Evolutionary conservation across 2,797 vertebrate genomes (phyloP).

Genomic region (Furcifer pardalis): DNA sequence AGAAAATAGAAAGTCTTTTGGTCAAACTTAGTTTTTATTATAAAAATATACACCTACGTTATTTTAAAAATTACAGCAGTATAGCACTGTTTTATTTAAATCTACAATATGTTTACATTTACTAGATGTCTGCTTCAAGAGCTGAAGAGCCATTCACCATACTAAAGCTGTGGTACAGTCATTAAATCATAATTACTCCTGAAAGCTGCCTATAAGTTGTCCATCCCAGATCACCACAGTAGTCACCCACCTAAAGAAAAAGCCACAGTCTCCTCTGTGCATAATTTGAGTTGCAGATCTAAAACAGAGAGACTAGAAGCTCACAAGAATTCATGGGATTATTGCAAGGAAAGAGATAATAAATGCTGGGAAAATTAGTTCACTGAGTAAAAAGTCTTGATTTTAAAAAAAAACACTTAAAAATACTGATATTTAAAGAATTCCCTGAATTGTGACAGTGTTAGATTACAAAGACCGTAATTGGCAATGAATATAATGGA

Average conservation of each 20-base stretch:
- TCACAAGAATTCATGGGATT: background rate
- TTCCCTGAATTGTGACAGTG: conserved; percentile 31
- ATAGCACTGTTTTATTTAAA: background rate
- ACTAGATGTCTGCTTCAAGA: conserved; percentile 23
- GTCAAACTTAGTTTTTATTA: conserved; percentile 20
- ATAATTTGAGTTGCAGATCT: background rate
- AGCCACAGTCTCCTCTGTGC: background rate
- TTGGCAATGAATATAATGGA: conserved; percentile 54
- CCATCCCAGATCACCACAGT: background rate
- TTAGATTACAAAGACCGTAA: conserved; percentile 46
- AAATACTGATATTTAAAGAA: conserved; percentile 1
- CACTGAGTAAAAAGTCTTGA: background rate
- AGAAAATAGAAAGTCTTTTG: conserved; percentile 34
- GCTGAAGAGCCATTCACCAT: background rate
- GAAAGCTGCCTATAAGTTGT: background rate
- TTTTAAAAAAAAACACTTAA: background rate
- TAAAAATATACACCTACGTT: conserved; percentile 34
- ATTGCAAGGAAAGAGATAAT: background rate
- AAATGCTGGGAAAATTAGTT: background rate
- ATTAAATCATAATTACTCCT: background rate
- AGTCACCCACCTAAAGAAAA: background rate
- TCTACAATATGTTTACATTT: conserved; percentile 25
- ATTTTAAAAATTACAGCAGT: conserved; percentile 37
- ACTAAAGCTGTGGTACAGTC: conserved; percentile 1
- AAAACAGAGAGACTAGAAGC: background rate